These are phyloP conservation scores for Dipodomys stephensi DNA, from an alignment of 2,113 vertebrate genomes.

Conservation along the genomic window DNA sequence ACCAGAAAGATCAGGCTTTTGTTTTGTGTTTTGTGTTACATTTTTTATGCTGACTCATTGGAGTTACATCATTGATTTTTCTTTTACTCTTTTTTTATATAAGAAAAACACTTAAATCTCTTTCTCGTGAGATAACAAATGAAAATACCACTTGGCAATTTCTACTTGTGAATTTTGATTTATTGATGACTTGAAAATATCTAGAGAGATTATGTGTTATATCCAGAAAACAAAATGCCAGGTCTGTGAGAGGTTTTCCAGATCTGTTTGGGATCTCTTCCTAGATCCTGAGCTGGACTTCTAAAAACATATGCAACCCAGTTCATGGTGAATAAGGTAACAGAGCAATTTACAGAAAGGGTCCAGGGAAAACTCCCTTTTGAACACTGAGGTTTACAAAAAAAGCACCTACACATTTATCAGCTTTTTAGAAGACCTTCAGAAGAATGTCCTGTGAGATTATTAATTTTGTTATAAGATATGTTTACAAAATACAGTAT, in stretches of 20 bases:
- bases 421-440: neutral
- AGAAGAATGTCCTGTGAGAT: neutral
- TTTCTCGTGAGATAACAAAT: neutral
- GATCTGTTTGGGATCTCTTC: rapidly evolving
- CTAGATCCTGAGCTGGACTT: neutral
- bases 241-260: neutral
- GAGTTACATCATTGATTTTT: neutral
- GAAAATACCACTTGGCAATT: neutral
- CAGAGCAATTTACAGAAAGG: neutral
- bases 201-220: neutral
- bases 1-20: neutral
- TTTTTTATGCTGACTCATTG: neutral
- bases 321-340: neutral
- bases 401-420: neutral
- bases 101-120: neutral
- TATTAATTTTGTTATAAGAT: neutral
- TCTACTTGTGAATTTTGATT: constrained; percentile 1
- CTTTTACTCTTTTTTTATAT: neutral
- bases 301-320: neutral
- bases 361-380: neutral
- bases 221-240: neutral
- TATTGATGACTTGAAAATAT: neutral
- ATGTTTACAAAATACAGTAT: neutral
- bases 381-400: neutral
- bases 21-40: neutral